phyloP scores from a whole-genome alignment of 2,113 vertebrate genomes.

The Siphamia tubifer region DNA sequence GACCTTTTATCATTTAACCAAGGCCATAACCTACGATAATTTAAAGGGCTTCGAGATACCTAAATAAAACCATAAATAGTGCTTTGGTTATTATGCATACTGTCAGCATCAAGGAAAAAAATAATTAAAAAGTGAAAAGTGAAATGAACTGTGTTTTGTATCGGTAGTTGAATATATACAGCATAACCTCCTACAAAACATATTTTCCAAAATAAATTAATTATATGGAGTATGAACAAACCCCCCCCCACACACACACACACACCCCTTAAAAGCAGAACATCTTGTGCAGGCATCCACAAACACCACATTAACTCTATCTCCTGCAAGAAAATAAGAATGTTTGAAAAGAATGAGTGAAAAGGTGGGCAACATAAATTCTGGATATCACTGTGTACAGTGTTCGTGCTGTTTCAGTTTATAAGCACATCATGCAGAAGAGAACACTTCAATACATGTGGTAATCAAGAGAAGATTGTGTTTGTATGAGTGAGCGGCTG shows the following conservation, averaged over 20 bases:
- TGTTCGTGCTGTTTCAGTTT: slow-evolving; percentile 30
- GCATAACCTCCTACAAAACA: too few relatives aligned
- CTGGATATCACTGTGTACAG: background rate
- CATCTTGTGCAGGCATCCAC: background rate
- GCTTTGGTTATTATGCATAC: background rate
- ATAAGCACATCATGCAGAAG: slow-evolving; percentile 20
- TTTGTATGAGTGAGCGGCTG: slow-evolving; percentile 52
- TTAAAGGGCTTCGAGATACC: background rate
- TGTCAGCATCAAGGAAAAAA: too few relatives aligned
- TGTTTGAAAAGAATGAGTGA: background rate
- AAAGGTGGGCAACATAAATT: slow-evolving; percentile 8
- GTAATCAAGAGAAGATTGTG: slow-evolving; percentile 65
- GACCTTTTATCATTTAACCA: background rate
- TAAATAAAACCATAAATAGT: background rate
- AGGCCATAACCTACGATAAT: background rate
- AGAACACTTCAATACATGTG: slow-evolving; percentile 11
- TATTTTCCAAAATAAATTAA: background rate
- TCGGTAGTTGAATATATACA: too few relatives aligned
- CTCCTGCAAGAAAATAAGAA: background rate
- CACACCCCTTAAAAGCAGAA: too few relatives aligned
- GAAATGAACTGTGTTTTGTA: too few relatives aligned
- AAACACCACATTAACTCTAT: background rate
- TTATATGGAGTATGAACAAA: background rate
- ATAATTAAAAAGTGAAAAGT: too few relatives aligned
- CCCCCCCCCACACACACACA: too few relatives aligned